phyloP scores from a whole-genome alignment of 2,113 vertebrate genomes.

The Delphinapterus leucas region DNA sequence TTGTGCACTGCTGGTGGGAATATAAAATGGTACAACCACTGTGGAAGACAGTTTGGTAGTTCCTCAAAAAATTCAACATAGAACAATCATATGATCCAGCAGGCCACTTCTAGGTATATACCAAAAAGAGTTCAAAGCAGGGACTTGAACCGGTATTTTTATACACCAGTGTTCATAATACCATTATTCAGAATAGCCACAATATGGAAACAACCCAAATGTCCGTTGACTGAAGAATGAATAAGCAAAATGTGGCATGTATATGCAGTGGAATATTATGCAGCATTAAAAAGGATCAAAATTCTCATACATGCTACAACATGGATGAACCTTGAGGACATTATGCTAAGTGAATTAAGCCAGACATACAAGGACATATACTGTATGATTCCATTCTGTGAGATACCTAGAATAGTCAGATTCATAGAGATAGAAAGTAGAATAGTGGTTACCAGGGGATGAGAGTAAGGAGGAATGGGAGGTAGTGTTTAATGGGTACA shows the following conservation, averaged over 20 bases:
- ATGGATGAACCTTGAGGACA: background rate
- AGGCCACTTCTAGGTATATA: background rate
- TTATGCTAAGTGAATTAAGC: background rate
- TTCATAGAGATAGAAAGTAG: background rate
- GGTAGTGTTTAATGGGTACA: background rate
- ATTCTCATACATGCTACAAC: background rate
- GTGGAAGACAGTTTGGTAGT: background rate
- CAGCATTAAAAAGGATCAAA: background rate
- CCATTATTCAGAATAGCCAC: background rate
- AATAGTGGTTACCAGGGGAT: background rate
- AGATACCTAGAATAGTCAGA: background rate
- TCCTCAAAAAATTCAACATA: background rate
- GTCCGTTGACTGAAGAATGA: background rate
- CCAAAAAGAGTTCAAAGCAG: background rate
- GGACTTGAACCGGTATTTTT: slow-evolving; percentile 8
- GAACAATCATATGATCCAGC: background rate
- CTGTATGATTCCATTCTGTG: background rate
- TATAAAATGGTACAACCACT: background rate
- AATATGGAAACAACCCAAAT: background rate
- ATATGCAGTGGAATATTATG: background rate
- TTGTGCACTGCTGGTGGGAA: background rate
- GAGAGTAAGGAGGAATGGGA: background rate
- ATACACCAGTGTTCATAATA: background rate
- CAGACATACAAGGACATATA: background rate
- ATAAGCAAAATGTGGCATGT: background rate